These are phyloP conservation scores for Chromis chromis DNA, from an alignment of 2,797 vertebrate species.

Conservation along the genomic window DNA sequence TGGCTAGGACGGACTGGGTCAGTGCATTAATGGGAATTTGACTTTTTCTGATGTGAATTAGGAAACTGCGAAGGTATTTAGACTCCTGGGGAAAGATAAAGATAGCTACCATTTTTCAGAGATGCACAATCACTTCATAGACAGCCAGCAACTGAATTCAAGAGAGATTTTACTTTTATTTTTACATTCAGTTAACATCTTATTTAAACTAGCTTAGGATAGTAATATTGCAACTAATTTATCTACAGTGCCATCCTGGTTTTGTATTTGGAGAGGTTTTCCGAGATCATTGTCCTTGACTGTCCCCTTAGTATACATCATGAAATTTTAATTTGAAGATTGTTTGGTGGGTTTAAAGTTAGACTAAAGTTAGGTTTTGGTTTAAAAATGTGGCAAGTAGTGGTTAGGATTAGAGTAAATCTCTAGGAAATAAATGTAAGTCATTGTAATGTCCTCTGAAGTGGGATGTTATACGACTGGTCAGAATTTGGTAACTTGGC, in stretches of 20 bases:
- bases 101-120: not conserved
- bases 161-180: too few species aligned
- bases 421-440: not conserved
- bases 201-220: too few species aligned
- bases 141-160: too few species aligned
- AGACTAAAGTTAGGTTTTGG: too few species aligned
- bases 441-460: not conserved
- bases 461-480: conserved; percentile 14
- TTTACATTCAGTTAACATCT: too few species aligned
- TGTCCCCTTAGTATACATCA: not conserved
- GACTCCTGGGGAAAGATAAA: conserved; percentile 41
- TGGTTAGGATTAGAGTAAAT: not conserved
- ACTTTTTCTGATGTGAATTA: conserved; percentile 63
- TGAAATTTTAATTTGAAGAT: not conserved
- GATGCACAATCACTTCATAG: not conserved
- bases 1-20: conserved; percentile 48
- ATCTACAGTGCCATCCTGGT: not conserved
- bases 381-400: too few species aligned
- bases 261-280: not conserved
- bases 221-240: too few species aligned
- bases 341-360: not conserved
- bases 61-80: conserved; percentile 46
- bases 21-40: conserved; percentile 68
- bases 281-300: not conserved
- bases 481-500: conserved; percentile 22